Base-by-base conservation (phyloP, 2,113 vertebrate genomes). In the Mesitornis unicolor region DNA sequence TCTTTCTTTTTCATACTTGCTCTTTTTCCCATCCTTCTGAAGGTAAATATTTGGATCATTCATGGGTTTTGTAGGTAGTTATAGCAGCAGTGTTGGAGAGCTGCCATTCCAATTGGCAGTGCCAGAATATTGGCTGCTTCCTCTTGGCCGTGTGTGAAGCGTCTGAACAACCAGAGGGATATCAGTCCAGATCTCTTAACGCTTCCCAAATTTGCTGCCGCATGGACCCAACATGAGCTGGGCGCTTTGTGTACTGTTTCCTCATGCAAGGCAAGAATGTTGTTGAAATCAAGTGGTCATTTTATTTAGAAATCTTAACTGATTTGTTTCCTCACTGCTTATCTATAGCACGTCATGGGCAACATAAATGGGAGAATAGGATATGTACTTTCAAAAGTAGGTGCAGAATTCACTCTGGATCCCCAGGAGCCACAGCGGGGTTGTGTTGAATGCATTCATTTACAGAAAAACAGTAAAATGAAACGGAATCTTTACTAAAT, bases 1-100 rank as follows among this genome's bases (percentile, higher is more conserved):
- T 43, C 50, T n/a, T 78, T 43, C 67, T 81, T 47, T 61, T 53
- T 18, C 8, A 18, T 74, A 31, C 45, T 77, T 93, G 47, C n/a
- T 95, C 29, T 83, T 94, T 87, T 13, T 54, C 82, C 38, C 19
- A 74, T 94, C 35, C 71, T 92, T 50, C 83, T 90, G 68, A 84
- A 93, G 83, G 81, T 77, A 95, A 94, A 80, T 86, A 70, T 86
- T 88, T 90, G 76, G 71, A 50, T 96, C 90, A 86, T 84, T 60
- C 40, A 22, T 59, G 76, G 90, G 40, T 76, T 94, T 89, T 28
- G 42, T 85, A 94, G 86, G 86, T 92, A 88, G 85, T 81, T 88
- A 64, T 51, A 94, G 80, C 83, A 92, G 82, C 79, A 36, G 71
- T 16, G 31, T 25, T 86, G 84, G 87, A 91, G 38, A 51, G n/a